Conservation (phyloP, 1,140 invertebrate genomes). For the Ridgeia piscesae region DNA sequence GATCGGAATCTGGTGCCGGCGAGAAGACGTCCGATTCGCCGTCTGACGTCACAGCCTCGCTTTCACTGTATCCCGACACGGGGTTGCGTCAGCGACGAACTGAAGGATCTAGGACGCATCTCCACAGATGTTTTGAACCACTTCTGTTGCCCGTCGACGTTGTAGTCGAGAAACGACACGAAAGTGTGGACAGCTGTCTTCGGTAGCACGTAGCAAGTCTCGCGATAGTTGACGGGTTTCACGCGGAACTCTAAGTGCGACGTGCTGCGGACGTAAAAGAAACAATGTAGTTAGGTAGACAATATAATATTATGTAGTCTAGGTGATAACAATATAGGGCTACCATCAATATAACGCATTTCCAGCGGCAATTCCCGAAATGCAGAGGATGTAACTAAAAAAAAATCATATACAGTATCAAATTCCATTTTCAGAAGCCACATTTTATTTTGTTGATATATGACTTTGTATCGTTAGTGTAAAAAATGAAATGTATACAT, state of each 20-base stretch:
- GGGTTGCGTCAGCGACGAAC: background rate
- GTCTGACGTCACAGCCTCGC: background rate
- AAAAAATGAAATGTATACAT: no score
- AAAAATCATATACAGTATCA: no score
- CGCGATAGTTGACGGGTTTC: background rate
- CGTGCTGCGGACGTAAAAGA: background rate
- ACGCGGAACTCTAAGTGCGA: background rate
- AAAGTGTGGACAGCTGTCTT: background rate
- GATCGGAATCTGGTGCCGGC: background rate
- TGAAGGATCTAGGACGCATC: background rate
- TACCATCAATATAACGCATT: background rate
- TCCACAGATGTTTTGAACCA: background rate
- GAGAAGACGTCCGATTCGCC: constrained; percentile 3
- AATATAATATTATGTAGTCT: no score
- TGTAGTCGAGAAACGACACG: constrained; percentile 9
- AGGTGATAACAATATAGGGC: background rate
- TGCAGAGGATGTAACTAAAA: background rate
- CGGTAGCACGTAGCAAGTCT: constrained; percentile 16
- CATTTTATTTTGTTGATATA: no score
- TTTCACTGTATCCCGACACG: background rate
- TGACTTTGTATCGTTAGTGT: no score
- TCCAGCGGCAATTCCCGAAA: background rate
- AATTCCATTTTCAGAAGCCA: no score
- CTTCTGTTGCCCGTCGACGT: background rate
- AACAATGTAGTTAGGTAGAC: background rate